Evolutionary conservation across 2,797 vertebrate species (phyloP).

Genomic region (Fratercula arctica): DNA sequence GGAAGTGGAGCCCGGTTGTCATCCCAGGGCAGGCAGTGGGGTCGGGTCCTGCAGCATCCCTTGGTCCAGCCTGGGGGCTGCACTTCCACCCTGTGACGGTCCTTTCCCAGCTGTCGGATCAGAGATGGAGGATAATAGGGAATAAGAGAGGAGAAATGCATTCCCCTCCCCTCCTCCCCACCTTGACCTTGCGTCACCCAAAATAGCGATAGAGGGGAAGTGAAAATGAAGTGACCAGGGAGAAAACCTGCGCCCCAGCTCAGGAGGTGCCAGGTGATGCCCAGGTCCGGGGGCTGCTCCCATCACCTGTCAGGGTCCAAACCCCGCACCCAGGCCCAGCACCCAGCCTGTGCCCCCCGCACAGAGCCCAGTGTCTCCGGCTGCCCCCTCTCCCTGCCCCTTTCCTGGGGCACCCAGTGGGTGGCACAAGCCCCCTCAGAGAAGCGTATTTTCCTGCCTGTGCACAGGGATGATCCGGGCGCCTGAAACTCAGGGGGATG

Average conservation of each 20-base stretch:
- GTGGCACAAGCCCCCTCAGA: neutral
- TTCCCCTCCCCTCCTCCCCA: neutral
- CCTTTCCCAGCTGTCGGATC: neutral
- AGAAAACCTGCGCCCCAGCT: neutral
- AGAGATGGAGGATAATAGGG: neutral
- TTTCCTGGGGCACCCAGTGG: neutral
- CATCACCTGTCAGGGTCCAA: neutral
- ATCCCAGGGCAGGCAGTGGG: neutral
- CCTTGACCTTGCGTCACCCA: neutral
- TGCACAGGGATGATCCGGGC: neutral
- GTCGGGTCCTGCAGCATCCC: neutral
- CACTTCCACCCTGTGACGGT: accelerated
- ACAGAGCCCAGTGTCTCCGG: neutral
- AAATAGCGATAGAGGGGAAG: neutral
- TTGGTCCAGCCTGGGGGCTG: neutral
- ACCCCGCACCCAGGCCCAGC: accelerated
- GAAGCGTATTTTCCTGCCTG: neutral
- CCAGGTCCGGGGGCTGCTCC: neutral
- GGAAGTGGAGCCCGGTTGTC: neutral
- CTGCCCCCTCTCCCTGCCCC: neutral
- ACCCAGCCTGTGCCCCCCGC: neutral
- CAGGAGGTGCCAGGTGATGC: neutral
- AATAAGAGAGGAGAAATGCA: neutral
- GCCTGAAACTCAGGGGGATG: neutral
- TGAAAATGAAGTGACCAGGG: neutral